A percentile compares a stretch with the other conserved stretches of the same genome.
These are phyloP conservation scores for Dorcus parallelipipedus DNA, from an alignment of 2,888 invertebrate genomes.

Conservation along the genomic window DNA sequence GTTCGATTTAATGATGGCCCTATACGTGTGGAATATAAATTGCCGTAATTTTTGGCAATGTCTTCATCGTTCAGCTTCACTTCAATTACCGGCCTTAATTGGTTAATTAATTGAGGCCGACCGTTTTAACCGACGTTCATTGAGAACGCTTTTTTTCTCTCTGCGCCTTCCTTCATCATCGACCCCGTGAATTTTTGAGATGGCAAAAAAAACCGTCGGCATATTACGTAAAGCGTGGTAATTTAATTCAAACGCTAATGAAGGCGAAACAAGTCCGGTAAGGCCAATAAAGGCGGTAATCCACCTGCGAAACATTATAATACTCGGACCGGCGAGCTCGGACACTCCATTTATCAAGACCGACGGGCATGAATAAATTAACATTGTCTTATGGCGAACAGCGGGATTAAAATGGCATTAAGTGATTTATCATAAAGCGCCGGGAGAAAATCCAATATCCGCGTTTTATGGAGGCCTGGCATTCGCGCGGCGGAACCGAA, in stretches of 20 bases:
- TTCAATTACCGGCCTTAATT: no score
- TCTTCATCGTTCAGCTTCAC: no score
- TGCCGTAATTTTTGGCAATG: no score
- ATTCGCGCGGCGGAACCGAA: background rate
- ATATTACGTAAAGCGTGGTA: slow-evolving; percentile 6
- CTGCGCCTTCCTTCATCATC: no score
- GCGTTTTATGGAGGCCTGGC: slow-evolving; percentile 32
- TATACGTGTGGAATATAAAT: no score
- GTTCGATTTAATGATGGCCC: no score
- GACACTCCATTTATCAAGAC: slow-evolving; percentile 43
- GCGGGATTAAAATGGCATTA: slow-evolving; percentile 42
- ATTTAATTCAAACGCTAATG: slow-evolving; percentile 13
- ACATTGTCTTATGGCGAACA: slow-evolving; percentile 41
- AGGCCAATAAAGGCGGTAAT: slow-evolving; percentile 17
- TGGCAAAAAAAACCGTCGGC: background rate
- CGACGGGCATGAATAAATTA: slow-evolving; percentile 43
- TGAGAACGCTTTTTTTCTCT: no score
- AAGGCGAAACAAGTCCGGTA: slow-evolving; percentile 8
- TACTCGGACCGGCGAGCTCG: slow-evolving; percentile 32
- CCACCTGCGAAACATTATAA: slow-evolving; percentile 28
- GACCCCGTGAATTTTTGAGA: no score
- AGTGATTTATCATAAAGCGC: slow-evolving; percentile 43
- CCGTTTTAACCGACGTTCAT: no score
- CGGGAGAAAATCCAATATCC: slow-evolving; percentile 41
- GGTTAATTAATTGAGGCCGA: no score